Conservation (phyloP, 2,113 vertebrate species). For the Chloroceryle aenea region DNA sequence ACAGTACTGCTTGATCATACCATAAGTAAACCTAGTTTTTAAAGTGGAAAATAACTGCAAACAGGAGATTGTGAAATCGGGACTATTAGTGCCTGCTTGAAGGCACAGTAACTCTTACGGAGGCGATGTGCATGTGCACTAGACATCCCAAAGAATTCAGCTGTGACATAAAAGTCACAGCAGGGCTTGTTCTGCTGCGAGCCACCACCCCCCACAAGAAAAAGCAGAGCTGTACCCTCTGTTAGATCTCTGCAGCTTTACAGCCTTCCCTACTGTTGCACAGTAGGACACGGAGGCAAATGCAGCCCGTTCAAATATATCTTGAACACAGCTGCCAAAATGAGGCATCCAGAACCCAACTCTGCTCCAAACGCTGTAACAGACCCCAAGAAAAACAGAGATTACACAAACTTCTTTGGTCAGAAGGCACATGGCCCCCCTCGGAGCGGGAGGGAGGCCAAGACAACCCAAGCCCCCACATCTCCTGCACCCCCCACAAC, state of each 20-base stretch:
- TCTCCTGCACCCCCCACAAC: neutral
- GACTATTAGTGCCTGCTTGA: neutral
- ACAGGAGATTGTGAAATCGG: neutral
- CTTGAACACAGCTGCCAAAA: neutral
- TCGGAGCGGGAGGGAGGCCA: neutral
- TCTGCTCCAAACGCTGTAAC: neutral
- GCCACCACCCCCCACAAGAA: neutral
- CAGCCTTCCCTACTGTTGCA: neutral
- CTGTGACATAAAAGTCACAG: neutral
- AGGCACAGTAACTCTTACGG: accelerated
- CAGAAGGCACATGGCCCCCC: neutral
- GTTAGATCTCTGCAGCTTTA: neutral
- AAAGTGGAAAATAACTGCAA: neutral
- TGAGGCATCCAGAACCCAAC: neutral
- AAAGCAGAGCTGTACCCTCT: accelerated
- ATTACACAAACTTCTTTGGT: accelerated
- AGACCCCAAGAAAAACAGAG: neutral
- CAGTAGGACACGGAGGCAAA: neutral
- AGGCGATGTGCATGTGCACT: accelerated
- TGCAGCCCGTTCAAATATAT: neutral
- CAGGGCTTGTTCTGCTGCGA: neutral
- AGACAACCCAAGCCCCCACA: neutral
- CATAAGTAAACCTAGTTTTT: neutral
- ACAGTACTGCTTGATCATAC: neutral
- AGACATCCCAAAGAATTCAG: neutral